Evolutionary conservation across 1,140 invertebrate species (phyloP).

Genomic region (Zaprionus inermis): DNA sequence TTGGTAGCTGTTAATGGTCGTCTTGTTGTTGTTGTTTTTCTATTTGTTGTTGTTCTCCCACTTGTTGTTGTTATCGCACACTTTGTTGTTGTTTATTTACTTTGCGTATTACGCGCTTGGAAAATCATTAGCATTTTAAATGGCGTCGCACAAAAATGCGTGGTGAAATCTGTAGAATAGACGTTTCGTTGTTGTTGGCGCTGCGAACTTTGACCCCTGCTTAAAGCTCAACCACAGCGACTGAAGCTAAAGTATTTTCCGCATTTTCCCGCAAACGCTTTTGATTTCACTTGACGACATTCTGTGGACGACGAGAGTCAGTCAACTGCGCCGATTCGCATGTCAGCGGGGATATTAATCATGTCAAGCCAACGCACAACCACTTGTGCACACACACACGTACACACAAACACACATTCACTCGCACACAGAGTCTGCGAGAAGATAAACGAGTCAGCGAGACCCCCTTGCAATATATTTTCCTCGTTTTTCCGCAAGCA

Average conservation of each 20-base stretch:
- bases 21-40: slow-evolving; percentile 24
- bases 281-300: slow-evolving; percentile 80
- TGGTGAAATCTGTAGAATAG: background rate
- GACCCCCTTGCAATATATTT: slow-evolving; percentile 39
- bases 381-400: slow-evolving; percentile 30
- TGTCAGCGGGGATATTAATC: slow-evolving; percentile 79
- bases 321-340: slow-evolving; percentile 70
- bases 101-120: slow-evolving; percentile 54
- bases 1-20: slow-evolving; percentile 63
- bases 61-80: slow-evolving; percentile 41
- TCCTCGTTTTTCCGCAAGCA: slow-evolving; percentile 4
- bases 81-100: slow-evolving; percentile 52
- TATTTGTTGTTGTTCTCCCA: slow-evolving; percentile 48
- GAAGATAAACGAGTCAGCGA: slow-evolving; percentile 31
- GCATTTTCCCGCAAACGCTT: slow-evolving; percentile 46
- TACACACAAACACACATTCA: slow-evolving; percentile 39
- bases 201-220: slow-evolving; percentile 12
- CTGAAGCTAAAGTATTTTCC: background rate
- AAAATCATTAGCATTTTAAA: slow-evolving; percentile 60
- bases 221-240: too few species aligned
- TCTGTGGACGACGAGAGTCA: slow-evolving; percentile 39
- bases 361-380: slow-evolving; percentile 70
- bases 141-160: background rate
- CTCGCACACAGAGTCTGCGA: slow-evolving; percentile 12
- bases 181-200: too few species aligned